Conservation (phyloP, 2,888 invertebrate genomes). For the Lycaena phlaeas region DNA sequence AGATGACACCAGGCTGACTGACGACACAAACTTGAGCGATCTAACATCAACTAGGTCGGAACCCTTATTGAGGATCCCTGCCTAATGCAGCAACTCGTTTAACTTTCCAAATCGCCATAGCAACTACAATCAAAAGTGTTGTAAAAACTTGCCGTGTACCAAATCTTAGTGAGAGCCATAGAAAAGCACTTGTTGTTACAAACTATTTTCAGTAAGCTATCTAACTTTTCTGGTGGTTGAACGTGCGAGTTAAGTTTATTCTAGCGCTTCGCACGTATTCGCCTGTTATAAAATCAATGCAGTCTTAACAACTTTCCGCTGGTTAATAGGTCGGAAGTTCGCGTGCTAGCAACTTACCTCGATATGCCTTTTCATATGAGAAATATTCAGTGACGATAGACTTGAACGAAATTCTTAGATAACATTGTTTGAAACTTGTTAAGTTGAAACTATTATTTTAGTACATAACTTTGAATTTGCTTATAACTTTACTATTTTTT, state of each 20-base stretch:
- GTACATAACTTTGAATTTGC: no score
- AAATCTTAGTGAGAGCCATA: slow-evolving; percentile 27
- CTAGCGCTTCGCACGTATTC: slow-evolving; percentile 22
- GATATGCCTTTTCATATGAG: slow-evolving; percentile 6
- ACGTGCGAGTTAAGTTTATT: slow-evolving; percentile 32
- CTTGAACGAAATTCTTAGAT: slow-evolving; percentile 7
- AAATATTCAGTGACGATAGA: slow-evolving; percentile 4
- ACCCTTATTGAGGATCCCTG: background rate
- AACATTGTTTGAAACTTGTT: slow-evolving; percentile 4
- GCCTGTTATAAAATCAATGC: slow-evolving; percentile 48
- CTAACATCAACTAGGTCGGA: background rate
- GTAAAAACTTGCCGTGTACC: slow-evolving; percentile 33
- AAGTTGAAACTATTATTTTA: background rate
- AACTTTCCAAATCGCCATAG: slow-evolving; percentile 13
- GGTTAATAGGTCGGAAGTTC: slow-evolving; percentile 44
- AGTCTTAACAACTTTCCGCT: slow-evolving; percentile 43
- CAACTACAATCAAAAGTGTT: slow-evolving; percentile 28
- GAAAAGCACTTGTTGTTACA: slow-evolving; percentile 33
- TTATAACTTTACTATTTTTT: no score
- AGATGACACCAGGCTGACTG: no score
- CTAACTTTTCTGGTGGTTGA: slow-evolving; percentile 39
- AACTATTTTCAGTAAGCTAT: slow-evolving; percentile 43
- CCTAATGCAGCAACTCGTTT: background rate
- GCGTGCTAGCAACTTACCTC: slow-evolving; percentile 30
- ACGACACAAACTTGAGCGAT: no score